These are phyloP conservation scores for Aspidiotus destructor DNA, from an alignment of 2,888 invertebrate species.

Conservation along the genomic window DNA sequence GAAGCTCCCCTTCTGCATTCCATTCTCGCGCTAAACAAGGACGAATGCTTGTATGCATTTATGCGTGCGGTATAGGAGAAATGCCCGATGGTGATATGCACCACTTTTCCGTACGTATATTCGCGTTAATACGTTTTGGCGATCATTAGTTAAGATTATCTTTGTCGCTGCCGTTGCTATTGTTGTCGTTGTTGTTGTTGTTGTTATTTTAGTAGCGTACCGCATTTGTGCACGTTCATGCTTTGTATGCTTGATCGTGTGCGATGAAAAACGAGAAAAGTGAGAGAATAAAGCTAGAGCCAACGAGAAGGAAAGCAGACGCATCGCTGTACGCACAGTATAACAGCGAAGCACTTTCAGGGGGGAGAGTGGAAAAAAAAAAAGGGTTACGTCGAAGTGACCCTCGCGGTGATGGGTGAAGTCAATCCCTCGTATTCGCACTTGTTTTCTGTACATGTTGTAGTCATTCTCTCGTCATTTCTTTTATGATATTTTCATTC, in stretches of 20 bases:
- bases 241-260: background rate
- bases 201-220: slow-evolving; percentile 9
- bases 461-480: slow-evolving; percentile 23
- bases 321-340: background rate
- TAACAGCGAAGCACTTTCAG: background rate
- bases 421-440: slow-evolving; percentile 28
- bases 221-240: background rate
- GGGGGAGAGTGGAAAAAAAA: slow-evolving; percentile 4
- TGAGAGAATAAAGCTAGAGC: background rate
- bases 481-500: background rate
- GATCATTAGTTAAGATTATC: slow-evolving; percentile 34
- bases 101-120: slow-evolving; percentile 11
- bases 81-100: slow-evolving; percentile 22
- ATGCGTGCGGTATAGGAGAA: slow-evolving; percentile 27
- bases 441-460: slow-evolving; percentile 17
- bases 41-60: slow-evolving; percentile 15
- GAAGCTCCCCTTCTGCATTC: slow-evolving; percentile 18
- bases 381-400: slow-evolving; percentile 19
- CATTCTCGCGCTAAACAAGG: background rate
- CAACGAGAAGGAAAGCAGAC: background rate
- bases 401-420: slow-evolving; percentile 7
- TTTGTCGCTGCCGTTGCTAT: slow-evolving; percentile 23
- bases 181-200: slow-evolving; percentile 9
- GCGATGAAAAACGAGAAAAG: background rate
- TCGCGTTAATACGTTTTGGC: slow-evolving; percentile 25